A percentile compares a stretch with the other conserved stretches of the same genome.
Conservation (phyloP, 2,888 invertebrate genomes). For the Thyatira batis region DNA sequence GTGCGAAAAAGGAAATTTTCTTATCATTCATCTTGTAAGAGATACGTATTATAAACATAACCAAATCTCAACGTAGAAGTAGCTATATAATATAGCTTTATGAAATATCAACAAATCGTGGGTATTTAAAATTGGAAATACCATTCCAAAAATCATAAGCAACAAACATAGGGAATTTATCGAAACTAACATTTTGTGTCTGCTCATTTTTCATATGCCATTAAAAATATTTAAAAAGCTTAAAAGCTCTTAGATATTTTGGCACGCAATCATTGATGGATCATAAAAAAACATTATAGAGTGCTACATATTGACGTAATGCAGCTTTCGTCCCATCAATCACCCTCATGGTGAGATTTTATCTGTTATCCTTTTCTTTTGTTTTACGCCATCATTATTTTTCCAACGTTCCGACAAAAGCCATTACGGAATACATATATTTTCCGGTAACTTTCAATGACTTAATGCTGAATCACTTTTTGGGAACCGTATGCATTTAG, state of each 20-base stretch:
- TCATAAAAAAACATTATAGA: not conserved
- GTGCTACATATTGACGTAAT: not conserved
- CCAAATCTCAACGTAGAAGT: not conserved
- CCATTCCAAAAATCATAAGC: too few relatives aligned
- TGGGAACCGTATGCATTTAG: not conserved
- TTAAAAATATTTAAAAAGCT: too few relatives aligned
- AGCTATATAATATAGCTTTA: not conserved
- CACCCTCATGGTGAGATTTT: not conserved
- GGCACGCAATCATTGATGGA: too few relatives aligned
- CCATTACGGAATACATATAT: not conserved
- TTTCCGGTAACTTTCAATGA: not conserved
- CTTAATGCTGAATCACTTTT: not conserved
- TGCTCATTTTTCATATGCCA: too few relatives aligned
- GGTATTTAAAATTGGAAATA: too few relatives aligned
- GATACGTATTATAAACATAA: not conserved
- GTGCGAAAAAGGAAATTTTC: not conserved
- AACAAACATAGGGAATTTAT: too few relatives aligned
- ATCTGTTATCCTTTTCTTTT: not conserved
- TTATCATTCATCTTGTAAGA: not conserved
- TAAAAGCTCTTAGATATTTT: not conserved
- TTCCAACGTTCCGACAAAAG: not conserved
- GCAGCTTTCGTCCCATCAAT: not conserved
- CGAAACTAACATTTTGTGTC: too few relatives aligned
- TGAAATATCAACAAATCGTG: too few relatives aligned
- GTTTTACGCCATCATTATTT: not conserved